Evolutionary conservation across 2,113 vertebrate genomes (phyloP).

Genomic region (Neotragus moschatus): DNA sequence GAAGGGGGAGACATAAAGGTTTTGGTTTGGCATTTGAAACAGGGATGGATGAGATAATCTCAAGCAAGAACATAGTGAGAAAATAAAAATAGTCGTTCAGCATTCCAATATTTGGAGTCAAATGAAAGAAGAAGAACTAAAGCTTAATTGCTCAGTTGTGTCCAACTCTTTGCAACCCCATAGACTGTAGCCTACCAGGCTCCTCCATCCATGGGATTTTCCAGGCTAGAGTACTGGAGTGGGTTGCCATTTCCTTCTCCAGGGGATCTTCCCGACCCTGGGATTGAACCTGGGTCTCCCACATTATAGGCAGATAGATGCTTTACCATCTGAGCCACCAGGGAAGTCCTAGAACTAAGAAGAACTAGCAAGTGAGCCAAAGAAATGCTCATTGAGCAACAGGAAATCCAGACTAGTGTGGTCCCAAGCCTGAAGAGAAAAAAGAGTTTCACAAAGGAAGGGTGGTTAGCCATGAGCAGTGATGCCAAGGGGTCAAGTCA

Average conservation of each 20-base stretch:
- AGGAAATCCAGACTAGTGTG: background rate
- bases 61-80: background rate
- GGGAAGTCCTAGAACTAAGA: background rate
- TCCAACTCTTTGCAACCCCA: background rate
- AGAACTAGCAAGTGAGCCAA: background rate
- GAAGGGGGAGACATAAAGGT: background rate
- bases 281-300: background rate
- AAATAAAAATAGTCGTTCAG: background rate
- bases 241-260: background rate
- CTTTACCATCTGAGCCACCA: accelerated
- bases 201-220: background rate
- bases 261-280: accelerated
- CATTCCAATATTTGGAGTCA: background rate
- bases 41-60: background rate
- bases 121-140: background rate
- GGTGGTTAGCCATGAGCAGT: background rate
- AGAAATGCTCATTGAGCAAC: background rate
- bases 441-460: background rate
- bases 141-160: background rate
- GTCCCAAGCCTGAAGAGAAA: background rate
- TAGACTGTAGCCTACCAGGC: background rate
- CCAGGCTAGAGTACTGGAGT: background rate
- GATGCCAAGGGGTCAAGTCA: background rate
- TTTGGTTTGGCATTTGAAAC: background rate
- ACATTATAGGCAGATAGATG: background rate